Evolutionary conservation across 23 tunicate genomes (phyloP), one percentile per base, ranked within the genome.

Genomic region (Trididemnum clinides): DNA sequence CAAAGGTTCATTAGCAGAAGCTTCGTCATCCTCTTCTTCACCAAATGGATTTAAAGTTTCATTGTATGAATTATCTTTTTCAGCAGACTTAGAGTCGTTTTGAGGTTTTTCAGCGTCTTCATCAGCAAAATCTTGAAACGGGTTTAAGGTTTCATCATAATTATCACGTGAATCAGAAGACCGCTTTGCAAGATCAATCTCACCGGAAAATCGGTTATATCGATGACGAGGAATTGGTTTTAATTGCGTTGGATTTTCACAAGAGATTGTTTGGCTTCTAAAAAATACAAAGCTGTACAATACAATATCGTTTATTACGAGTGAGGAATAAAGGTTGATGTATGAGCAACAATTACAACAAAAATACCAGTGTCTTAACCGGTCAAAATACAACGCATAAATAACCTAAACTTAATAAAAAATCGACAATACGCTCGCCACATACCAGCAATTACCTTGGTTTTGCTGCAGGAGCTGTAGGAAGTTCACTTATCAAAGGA

Each of bases 401-500:
- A 10, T 7, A 44, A 44, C 15, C 12, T 44, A 44, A 7, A 7
- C 54, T 10, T 15, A 44, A 44, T 10, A 44, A 44, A 44, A 15
- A 7, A 10, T 7, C 54, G 15, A 44, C 10, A 15, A 44, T 44
- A 44, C 54, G 15, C 15, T 44, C 15, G 10, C 15, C 23, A 6
- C 27, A 62, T 69, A 31, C 28, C 3, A 33, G 10, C 37, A 28
- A 37, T 30, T 73, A 86, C 90, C 90, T 86, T 1, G 84, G 70
- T 50, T 44, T 65, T 37, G 90, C 74, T 65, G 19, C 54, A 36
- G 83, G 58, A 15, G 59, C 6, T 33, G 39, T 78, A 21, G 93
- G 93, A 5, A 89, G 78, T 64, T 89, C 93, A 50, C 87, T 89
- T 36, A 89, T 77, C 12, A 89, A 64, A 1, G 91, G 91, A 36